phyloP scores from a whole-genome alignment of 1,140 invertebrate genomes.

The Nymphalis io region DNA sequence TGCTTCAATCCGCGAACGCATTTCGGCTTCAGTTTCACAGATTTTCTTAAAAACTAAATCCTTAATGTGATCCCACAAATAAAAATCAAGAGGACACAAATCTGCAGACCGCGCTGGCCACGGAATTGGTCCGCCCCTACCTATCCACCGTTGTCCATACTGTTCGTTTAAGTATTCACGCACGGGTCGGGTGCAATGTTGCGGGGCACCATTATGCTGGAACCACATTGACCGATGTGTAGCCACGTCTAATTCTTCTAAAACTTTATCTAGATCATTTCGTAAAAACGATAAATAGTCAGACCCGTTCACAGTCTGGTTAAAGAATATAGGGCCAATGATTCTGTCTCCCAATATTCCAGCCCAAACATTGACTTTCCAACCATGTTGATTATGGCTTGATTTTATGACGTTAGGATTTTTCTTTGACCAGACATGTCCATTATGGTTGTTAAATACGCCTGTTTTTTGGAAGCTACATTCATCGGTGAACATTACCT shows the following conservation, averaged over 20 bases:
- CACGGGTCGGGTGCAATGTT: not conserved
- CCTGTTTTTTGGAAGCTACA: constrained; percentile 12
- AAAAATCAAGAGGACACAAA: constrained; percentile 13
- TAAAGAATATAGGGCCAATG: constrained; percentile 7
- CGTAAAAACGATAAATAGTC: not conserved
- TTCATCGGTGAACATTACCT: constrained; percentile 9
- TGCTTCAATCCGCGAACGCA: not conserved
- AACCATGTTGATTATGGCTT: constrained; percentile 7
- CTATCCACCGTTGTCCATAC: constrained; percentile 17
- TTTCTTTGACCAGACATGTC: constrained; percentile 5
- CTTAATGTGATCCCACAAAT: not conserved
- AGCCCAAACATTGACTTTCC: constrained; percentile 24
- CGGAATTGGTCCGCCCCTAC: constrained; percentile 8
- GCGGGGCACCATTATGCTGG: constrained; percentile 18
- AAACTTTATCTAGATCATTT: not conserved
- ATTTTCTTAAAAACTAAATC: not conserved
- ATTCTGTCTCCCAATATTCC: constrained; percentile 14
- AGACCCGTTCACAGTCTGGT: not conserved
- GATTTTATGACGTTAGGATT: constrained; percentile 3
- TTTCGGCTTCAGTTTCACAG: not conserved
- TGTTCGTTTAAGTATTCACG: not conserved
- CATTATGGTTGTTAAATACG: constrained; percentile 13
- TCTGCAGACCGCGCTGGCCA: constrained; percentile 22
- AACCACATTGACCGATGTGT: not conserved
- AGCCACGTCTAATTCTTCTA: not conserved